Evolutionary conservation across 2,113 vertebrate genomes (phyloP), one percentile per base, ranked within the genome.

Genomic region (Sterna hirundo): DNA sequence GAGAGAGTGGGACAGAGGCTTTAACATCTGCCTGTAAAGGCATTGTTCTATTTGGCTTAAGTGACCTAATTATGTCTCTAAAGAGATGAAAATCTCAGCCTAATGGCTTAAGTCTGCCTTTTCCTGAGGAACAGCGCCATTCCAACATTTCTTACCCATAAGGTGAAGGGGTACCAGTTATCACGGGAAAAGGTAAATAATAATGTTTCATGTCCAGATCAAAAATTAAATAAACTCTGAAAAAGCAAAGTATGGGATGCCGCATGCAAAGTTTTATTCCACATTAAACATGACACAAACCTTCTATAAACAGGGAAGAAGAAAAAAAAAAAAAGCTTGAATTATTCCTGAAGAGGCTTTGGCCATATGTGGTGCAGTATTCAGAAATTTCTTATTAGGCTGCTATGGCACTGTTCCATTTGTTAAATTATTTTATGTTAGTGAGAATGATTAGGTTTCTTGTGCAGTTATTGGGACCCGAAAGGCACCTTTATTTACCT

Each of bases 401-500:
- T 97, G 82, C 91, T 90, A 61, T 92, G 88, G 94, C 96, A 95
- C 80, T 92, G 40, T 94, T 98, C 95, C 94, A 86, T 97, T 98
- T 97, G 94, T 92, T 96, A 96, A 97, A 97, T 97, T 97, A 96
- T 95, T 98, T 97, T 95, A 93, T 86, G 88, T 90, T 97, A 93
- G 93, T 97, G 92, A 93, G 83, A 97, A 97, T 90, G 94, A 97
- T 97, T 86, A 78, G 76, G 94, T 96, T 98, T 97, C 96, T 96
- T 92, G 72, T 86, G 93, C 83, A 97, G 92, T 89, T 97, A 97
- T 96, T 97, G 96, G 93, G 94, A 96, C 93, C 96, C 81, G 4
- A 97, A 98, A 95, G 91, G 97, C 92, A 94, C 94, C 91, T 95
- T 97, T 97, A 97, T 97, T 97, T 97, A 93, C 93, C 96, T 97